Conservation (phyloP, 2,888 invertebrate species). For the Diaphora mendica region DNA sequence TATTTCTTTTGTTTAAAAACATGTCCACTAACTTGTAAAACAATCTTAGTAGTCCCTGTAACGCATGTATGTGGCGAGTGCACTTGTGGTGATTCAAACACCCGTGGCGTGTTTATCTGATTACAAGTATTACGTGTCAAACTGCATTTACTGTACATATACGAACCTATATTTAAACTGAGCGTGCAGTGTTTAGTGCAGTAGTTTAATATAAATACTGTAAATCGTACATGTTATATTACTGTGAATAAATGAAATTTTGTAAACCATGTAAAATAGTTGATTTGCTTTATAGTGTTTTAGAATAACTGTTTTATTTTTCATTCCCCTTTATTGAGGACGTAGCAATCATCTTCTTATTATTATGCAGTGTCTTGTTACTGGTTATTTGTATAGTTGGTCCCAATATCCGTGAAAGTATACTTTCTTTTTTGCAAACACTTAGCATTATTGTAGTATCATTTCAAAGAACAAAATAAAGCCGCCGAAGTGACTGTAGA, state of each 20-base stretch:
- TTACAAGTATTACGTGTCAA: conserved; percentile 63
- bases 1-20: conserved; percentile 52
- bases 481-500: conserved; percentile 12
- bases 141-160: conserved; percentile 32
- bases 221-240: conserved; percentile 27
- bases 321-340: conserved; percentile 16
- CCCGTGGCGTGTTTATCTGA: conserved; percentile 60
- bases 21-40: conserved; percentile 33
- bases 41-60: conserved; percentile 30
- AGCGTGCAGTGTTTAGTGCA: conserved; percentile 30
- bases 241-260: conserved; percentile 27
- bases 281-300: background rate
- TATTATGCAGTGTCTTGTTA: conserved; percentile 48
- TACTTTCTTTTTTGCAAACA: conserved; percentile 66
- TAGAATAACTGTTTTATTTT: background rate
- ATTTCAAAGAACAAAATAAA: conserved; percentile 49
- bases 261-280: background rate
- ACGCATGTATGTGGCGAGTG: conserved; percentile 37
- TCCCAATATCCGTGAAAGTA: conserved; percentile 67
- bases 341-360: conserved; percentile 26
- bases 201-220: conserved; percentile 44
- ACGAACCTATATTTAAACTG: conserved; percentile 24
- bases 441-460: conserved; percentile 59
- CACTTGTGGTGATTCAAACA: conserved; percentile 68
- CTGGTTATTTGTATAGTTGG: conserved; percentile 53